Evolutionary conservation across 2,888 invertebrate species (phyloP), one percentile per base, ranked within the genome.

Genomic region (Lapara coniferarum): DNA sequence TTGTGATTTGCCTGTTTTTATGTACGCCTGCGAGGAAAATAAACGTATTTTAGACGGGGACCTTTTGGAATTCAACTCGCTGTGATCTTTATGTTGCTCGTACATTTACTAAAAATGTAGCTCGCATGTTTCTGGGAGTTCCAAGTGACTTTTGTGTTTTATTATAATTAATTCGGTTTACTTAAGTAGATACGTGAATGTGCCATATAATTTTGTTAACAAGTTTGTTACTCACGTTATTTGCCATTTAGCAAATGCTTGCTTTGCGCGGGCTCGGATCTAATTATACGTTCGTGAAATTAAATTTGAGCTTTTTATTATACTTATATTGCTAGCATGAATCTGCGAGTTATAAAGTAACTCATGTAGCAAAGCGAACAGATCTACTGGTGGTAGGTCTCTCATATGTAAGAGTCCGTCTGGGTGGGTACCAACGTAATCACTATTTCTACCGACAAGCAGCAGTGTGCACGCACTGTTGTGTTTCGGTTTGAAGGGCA

Each of bases 1-100:
- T 91, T 85, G 91, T 89, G 89, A 92, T 91, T 92, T 89, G 88
- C 88, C 87, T 87, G 88, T 91, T 92, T 92, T 91, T 92, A 90
- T 91, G 86, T 87, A 85, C 84, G 84, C 81, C 82, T 80, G 75
- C 80, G 81, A 81, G 76, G 81, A 79, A 85, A 85, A 88, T 89
- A 89, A 89, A 89, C 86, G 86, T 88, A 86, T 89, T 90, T 90
- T 85, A 86, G 81, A 78, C 75, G 77, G 75, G 81, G 80, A 81
- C 80, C 81, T 82, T 80, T 78, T 78, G 76, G 80, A 82, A 79
- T 82, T 78, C 74, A 78, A 77, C 72, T 77, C 71, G 69, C 70
- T 78, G 80, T 78, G 77, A 77, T 78, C 74, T 77, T 78, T 75
- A 71, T 74, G 44, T 58, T 46, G 10, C 53, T 25, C 66, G 71